Evolutionary conservation across 1,140 invertebrate species (phyloP), one percentile per base, ranked within the genome.

Genomic region (Ooceraea biroi): DNA sequence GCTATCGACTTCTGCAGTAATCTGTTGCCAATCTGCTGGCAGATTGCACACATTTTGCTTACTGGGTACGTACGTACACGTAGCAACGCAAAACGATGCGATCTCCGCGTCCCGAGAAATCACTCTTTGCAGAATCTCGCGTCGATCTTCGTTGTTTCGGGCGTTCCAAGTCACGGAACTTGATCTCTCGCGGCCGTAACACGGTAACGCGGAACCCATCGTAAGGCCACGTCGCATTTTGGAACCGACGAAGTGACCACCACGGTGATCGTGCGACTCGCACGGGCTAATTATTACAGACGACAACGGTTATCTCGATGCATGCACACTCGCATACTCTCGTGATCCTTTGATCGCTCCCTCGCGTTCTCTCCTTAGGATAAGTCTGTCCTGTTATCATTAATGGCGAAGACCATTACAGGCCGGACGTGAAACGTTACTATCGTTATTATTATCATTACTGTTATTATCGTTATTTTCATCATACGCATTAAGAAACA

Each of bases 401-500:
- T 58, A 80, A 80, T 83, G 77, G 85, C 84, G 69, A 84, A 74
- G 84, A 86, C 85, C 85, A 88, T 76, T 58, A 76, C 86, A 86
- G 85, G 72, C 78, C 89, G 89, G 86, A 90, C 84, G 89, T 78
- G 60, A 87, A 85, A 78, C 65, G 36, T 72, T 72, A 85, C 85
- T 55, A n/a, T 55, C 60, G 19, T 58, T 55, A 55, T 58, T 12
- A 68, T 83, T 73, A 50, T 50, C 71, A 10, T 73, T 73, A 73
- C 10, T 17, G 44, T 58, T 72, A 36, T 58, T 61, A 61, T 63
- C 57, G 22, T 74, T 82, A 68, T 12, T 87, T 84, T 86, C 66
- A 84, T 30, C 61, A 80, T 82, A 88, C 66, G 77, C 57, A 22
- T 68, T 88, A 86, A 90, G 78, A 89, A 89, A 90, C 85, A 89